phyloP scores from a whole-genome alignment of 2,888 invertebrate genomes.

The Dendrolimus pini region DNA sequence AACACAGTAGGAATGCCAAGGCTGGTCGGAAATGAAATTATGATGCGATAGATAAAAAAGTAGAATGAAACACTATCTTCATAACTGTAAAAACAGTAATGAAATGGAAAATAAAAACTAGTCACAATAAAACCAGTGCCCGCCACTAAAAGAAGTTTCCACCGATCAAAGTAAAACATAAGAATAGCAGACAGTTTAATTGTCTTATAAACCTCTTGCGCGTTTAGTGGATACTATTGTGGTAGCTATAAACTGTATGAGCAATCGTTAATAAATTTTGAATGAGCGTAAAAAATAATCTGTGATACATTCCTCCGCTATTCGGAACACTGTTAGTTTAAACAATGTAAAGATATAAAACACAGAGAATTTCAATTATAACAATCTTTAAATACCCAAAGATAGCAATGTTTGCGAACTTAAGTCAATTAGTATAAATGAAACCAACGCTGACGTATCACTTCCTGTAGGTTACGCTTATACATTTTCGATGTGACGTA shows the following conservation, averaged over 20 bases:
- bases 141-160: not conserved
- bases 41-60: not conserved
- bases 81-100: not conserved
- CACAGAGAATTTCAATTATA: no score
- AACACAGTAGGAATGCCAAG: not conserved
- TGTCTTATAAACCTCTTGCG: not conserved
- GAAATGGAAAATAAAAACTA: not conserved
- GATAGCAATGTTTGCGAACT: not conserved
- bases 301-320: conserved; percentile 4
- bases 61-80: not conserved
- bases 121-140: not conserved
- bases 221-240: not conserved
- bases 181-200: conserved; percentile 1
- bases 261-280: conserved; percentile 6
- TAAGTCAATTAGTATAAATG: conserved; percentile 30
- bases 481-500: conserved; percentile 39
- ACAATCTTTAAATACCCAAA: not conserved
- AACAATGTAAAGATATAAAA: no score
- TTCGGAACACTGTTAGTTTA: no score
- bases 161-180: not conserved
- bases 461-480: conserved; percentile 30
- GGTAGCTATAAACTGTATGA: conserved; percentile 3
- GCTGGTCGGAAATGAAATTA: not conserved
- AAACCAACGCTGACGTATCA: conserved; percentile 35
- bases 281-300: conserved; percentile 8